Evolutionary conservation across 2,113 vertebrate species (phyloP), one percentile per base, ranked within the genome.

Genomic region (Oryzias celebensis): DNA sequence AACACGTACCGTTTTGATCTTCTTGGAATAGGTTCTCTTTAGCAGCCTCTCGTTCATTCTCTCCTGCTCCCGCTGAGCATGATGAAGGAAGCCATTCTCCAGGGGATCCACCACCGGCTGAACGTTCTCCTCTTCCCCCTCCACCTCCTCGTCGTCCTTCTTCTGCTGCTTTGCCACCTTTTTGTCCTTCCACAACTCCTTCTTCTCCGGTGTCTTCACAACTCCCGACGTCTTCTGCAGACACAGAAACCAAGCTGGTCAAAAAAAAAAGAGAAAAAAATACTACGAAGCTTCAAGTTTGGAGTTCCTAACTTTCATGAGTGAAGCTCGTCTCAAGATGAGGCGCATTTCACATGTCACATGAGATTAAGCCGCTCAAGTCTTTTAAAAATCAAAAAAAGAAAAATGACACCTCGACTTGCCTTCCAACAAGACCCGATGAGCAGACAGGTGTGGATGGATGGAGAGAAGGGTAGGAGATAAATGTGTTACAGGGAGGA

Each of bases 11-110:
- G 94, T 95, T 81, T 95, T 94, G 77, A 92, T 91, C 57, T 93
- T 92, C 91, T 98, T 97, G 78, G 95, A 90, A 5, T 96, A 95
- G 0, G 93, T 90, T 83, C 93, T 98, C 91, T 93, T 97, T 88
- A 95, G 93, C 72, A 94, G 93, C 56, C 92, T 83, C 52, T 97
- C 95, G 4, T 94, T 94, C 82, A 93, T 85, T 64, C 94, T 91
- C 50, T 98, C 96, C 62, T 91, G 89, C 64, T 95, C 94, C 77
- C 92, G 92, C 81, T 93, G 94, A 0, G 90, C 91, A 20, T 94
- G 94, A 23, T 93, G 91, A 54, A 93, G 87, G 75, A 94, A 94
- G 74, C 94, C 93, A 2, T 94, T 97, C 87, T 97, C 94, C 73
- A 93, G 92, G 0, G 93, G 89, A 77, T 96, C 96, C n/a, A 87